Percentiles rank a stretch among this genome's conserved stretches.
These are phyloP conservation scores for Platycnemis pennipes DNA, from an alignment of 2,888 invertebrate genomes.

Conservation along the genomic window DNA sequence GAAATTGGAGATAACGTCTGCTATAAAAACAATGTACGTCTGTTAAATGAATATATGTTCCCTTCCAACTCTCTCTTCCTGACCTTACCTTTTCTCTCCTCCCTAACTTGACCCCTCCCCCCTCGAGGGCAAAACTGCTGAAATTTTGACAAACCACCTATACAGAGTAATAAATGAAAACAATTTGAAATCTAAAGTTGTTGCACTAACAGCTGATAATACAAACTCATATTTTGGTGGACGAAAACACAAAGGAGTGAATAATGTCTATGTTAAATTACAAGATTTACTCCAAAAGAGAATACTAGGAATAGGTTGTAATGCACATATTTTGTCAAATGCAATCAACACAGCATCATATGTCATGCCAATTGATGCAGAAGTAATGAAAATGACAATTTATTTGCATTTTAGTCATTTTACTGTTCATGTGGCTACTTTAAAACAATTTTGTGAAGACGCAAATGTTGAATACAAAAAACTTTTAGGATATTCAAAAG, in stretches of 20 bases:
- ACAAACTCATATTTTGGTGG: conserved; percentile 71
- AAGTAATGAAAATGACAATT: conserved; percentile 75
- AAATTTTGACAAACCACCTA: background rate
- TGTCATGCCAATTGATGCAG: conserved; percentile 75
- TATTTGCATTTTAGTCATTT: conserved; percentile 76
- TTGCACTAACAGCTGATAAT: background rate
- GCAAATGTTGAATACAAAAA: conserved; percentile 74
- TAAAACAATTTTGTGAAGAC: conserved; percentile 76
- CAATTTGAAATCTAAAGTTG: background rate
- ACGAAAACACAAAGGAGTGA: conserved; percentile 70
- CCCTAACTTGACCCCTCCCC: too few relatives aligned
- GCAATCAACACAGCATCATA: conserved; percentile 75
- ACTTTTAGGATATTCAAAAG: conserved; percentile 70
- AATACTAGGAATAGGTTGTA: conserved; percentile 74
- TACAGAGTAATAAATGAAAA: background rate
- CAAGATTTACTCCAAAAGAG: conserved; percentile 69
- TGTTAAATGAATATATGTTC: too few relatives aligned
- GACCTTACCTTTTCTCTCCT: too few relatives aligned
- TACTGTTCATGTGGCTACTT: conserved; percentile 75
- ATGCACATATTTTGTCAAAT: conserved; percentile 76
- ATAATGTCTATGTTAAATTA: conserved; percentile 73
- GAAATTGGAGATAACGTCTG: too few relatives aligned
- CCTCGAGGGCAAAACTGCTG: background rate
- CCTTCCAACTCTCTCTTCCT: too few relatives aligned
- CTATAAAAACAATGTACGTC: too few relatives aligned